Evolutionary conservation across 2,888 invertebrate genomes (phyloP).

Genomic region (Polyploca ridens): DNA sequence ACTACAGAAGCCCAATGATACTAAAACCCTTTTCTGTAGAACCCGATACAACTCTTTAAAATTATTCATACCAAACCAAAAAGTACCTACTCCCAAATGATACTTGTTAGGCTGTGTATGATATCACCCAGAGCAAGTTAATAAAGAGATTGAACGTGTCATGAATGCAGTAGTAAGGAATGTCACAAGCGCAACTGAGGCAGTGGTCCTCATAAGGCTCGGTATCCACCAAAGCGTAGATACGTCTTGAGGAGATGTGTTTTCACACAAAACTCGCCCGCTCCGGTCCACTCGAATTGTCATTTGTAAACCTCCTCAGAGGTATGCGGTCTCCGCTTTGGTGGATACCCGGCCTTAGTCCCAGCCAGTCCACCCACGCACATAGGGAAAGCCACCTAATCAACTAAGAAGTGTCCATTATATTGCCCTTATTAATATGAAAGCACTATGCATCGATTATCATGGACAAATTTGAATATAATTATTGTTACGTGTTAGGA

Average conservation of each 20-base stretch:
- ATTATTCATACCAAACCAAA: background rate
- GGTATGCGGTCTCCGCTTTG: no score
- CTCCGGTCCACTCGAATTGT: no score
- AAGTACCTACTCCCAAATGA: background rate
- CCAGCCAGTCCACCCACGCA: conserved; percentile 19
- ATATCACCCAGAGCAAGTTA: conserved; percentile 31
- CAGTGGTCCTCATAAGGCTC: background rate
- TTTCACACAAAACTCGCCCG: no score
- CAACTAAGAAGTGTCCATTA: conserved; percentile 14
- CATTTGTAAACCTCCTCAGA: no score
- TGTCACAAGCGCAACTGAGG: conserved; percentile 7
- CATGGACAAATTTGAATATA: conserved; percentile 38
- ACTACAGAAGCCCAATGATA: no score
- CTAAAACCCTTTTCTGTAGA: no score
- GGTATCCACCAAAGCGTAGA: no score
- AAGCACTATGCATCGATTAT: conserved; percentile 34
- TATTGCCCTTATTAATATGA: conserved; percentile 39
- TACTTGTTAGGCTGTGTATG: conserved; percentile 22
- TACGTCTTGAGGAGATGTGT: no score
- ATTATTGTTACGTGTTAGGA: conserved; percentile 35
- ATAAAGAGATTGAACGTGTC: conserved; percentile 35
- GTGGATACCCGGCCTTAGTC: no score
- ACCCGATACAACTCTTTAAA: no score
- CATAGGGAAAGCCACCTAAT: conserved; percentile 28
- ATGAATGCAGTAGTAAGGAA: conserved; percentile 19